Conservation (phyloP, 92 coral and sea anemone species). For the Anthopleura xanthogrammica region DNA sequence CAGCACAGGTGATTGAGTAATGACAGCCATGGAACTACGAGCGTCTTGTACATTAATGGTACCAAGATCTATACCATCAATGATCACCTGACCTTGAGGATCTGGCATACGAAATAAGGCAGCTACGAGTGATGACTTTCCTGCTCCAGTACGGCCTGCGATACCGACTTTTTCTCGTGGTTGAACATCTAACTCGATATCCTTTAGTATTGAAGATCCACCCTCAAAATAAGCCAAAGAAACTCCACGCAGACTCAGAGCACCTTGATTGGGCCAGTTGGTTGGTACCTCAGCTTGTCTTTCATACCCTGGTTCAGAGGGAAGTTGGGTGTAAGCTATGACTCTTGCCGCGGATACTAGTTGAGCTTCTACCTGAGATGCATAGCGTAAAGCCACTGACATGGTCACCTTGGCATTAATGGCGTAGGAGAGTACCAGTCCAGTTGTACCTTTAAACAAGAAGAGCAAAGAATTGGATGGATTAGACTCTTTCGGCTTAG, state of each 20-base stretch:
- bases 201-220: constrained; percentile 3
- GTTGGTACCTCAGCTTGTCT: not conserved
- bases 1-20: constrained; percentile 29
- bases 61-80: constrained; percentile 35
- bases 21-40: constrained; percentile 33
- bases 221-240: constrained; percentile 19
- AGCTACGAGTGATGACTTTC: constrained; percentile 34
- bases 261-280: constrained; percentile 28
- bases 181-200: constrained; percentile 14
- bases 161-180: constrained; percentile 22
- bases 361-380: not conserved
- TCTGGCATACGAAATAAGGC: constrained; percentile 41
- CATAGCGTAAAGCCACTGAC: not conserved
- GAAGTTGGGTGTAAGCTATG: not conserved
- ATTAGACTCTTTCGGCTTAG: not conserved
- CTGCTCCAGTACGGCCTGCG: constrained; percentile 39
- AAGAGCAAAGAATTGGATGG: not conserved
- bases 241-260: constrained; percentile 9
- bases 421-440: not conserved
- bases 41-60: constrained; percentile 24
- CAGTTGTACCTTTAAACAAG: not conserved
- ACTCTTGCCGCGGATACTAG: constrained; percentile 8
- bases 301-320: constrained; percentile 13
- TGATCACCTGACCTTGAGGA: constrained; percentile 29
- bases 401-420: not conserved